These are phyloP conservation scores for Xerus inauris DNA, from an alignment of 2,113 vertebrate species.

Conservation along the genomic window DNA sequence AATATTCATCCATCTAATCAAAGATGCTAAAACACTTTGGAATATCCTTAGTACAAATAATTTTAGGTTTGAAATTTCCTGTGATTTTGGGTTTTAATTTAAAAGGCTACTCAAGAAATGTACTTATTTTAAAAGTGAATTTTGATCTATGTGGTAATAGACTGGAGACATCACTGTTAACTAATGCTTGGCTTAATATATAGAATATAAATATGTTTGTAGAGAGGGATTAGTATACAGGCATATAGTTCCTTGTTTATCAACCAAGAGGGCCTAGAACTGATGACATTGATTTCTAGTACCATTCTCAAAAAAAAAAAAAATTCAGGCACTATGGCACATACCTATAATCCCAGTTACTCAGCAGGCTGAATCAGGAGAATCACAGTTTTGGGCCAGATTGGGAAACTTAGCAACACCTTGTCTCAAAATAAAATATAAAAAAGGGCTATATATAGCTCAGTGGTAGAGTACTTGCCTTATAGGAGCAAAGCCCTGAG, in stretches of 20 bases:
- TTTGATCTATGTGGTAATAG: not conserved
- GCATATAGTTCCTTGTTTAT: not conserved
- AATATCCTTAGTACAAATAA: constrained; percentile 77
- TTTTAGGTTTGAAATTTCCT: constrained; percentile 67
- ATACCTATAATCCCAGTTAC: not conserved
- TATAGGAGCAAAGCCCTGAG: not conserved
- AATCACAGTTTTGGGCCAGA: not conserved
- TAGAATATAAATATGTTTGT: not conserved
- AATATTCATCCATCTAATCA: constrained; percentile 81
- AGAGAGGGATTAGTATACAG: not conserved
- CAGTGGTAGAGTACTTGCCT: not conserved
- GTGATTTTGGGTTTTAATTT: constrained; percentile 70
- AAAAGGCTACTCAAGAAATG: constrained; percentile 45
- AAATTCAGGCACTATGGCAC: not conserved
- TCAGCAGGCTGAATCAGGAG: not conserved
- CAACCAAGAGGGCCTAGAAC: not conserved
- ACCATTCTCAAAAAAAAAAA: no score
- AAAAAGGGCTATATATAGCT: not conserved
- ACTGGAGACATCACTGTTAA: not conserved
- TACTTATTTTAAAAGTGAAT: constrained; percentile 62
- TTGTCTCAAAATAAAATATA: not conserved
- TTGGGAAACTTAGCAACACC: not conserved
- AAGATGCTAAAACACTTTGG: constrained; percentile 80
- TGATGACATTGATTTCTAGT: not conserved
- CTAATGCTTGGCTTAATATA: not conserved